Evolutionary conservation across 2,113 vertebrate genomes (phyloP), one percentile per base, ranked within the genome.

Genomic region (Turdus rufiventris): DNA sequence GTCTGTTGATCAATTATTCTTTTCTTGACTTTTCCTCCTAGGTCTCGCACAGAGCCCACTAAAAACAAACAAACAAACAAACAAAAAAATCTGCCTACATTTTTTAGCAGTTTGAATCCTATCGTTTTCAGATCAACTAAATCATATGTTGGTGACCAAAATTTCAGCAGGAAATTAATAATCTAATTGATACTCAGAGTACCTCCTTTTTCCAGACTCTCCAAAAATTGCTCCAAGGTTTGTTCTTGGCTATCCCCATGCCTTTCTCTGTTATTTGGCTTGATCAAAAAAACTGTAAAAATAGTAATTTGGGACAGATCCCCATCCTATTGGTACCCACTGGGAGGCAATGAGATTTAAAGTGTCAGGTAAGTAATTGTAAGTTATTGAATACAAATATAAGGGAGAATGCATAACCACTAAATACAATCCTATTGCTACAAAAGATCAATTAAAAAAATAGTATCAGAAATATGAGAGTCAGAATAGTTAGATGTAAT

Each of bases 81-180:
- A 43, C 42, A 34, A 36, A 43, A 60, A 34, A 54, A 18, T 11
- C 19, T 63, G 43, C 12, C 21, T 36, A n/a, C 5, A 3, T 3
- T 18, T 82, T 88, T 70, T 58, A 81, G 29, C 29, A 60, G 17
- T 51, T 63, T 67, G 18, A 85, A 88, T 66, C 40, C 42, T 73
- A 61, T 34, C 3, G 43, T 56, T 70, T 83, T 40, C 34, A 42
- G 50, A 77, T 74, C 34, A 76, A 71, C 38, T 67, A 78, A 56
- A 95, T 62, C 38, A 67, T 33, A 42, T 18, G 5, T 12, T 48
- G 6, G 8, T 68, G 58, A 86, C 28, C 26, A 45, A 78, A 80
- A 74, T 91, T 85, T 90, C 51, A 91, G 5, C 28, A 85, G 51
- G 68, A 94, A 95, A 91, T 72, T 29, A 92, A 78, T 76, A 29